Evolutionary conservation across 2,888 invertebrate genomes (phyloP).

Genomic region (Hymenopus coronatus): DNA sequence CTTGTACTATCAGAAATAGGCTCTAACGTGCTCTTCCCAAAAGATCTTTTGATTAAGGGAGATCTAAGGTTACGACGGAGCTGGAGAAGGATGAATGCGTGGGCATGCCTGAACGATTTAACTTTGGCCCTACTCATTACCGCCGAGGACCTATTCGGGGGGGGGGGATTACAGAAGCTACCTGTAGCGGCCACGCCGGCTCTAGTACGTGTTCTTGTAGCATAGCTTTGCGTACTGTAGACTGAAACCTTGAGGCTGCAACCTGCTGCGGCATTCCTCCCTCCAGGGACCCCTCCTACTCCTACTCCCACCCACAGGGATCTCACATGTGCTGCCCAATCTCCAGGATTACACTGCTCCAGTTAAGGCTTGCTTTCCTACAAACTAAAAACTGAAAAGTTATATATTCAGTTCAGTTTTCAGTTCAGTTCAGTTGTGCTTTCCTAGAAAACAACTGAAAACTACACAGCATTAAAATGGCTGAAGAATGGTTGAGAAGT

Average conservation of each 20-base stretch:
- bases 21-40: no score
- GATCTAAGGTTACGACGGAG: no score
- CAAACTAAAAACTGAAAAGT: no score
- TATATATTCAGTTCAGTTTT: no score
- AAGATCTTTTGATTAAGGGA: no score
- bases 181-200: background rate
- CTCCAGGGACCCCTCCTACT: conserved; percentile 16
- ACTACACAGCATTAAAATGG: no score
- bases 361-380: no score
- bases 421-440: no score
- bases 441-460: no score
- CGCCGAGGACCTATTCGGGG: background rate
- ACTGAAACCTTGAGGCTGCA: conserved; percentile 6
- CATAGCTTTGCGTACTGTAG: background rate
- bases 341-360: background rate
- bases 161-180: background rate
- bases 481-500: no score
- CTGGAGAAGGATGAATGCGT: background rate
- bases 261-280: conserved; percentile 9
- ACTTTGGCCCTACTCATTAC: background rate
- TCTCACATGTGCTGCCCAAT: background rate
- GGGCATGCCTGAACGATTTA: background rate
- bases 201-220: background rate
- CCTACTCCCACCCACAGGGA: background rate
- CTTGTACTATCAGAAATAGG: no score